Percentiles rank a stretch among this genome's conserved stretches.
Evolutionary conservation across 64 coral and sea anemone genomes (phyloP).

Genomic region (Porites australiensis): DNA sequence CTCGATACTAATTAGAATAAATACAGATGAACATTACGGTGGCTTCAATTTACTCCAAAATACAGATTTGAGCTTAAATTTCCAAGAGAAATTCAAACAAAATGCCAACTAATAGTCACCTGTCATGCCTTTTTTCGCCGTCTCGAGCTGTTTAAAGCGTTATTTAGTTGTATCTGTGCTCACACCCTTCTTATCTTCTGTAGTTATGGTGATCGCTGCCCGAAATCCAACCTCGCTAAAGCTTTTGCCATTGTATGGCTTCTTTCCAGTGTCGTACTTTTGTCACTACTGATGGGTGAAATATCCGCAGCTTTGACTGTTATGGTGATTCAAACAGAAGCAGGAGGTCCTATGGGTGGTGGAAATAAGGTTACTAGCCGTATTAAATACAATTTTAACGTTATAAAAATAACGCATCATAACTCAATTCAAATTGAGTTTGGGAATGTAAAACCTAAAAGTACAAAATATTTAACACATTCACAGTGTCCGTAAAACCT

Average conservation of each 20-base stretch:
- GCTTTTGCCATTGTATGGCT: slow-evolving; percentile 37
- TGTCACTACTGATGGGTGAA: slow-evolving; percentile 15
- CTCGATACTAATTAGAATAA: too few relatives aligned
- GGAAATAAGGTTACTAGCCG: background rate
- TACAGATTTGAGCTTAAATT: too few relatives aligned
- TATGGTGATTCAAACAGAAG: slow-evolving; percentile 13
- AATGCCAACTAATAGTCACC: too few relatives aligned
- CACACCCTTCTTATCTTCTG: background rate
- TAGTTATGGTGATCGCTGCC: slow-evolving; percentile 63
- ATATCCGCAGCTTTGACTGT: slow-evolving; percentile 44
- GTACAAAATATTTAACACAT: too few relatives aligned
- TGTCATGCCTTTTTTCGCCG: too few relatives aligned
- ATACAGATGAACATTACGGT: too few relatives aligned
- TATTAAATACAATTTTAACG: background rate
- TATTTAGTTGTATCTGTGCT: background rate
- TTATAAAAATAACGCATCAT: background rate
- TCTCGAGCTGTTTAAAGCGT: background rate
- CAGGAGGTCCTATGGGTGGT: background rate
- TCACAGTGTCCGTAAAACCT: too few relatives aligned
- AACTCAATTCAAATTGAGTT: too few relatives aligned
- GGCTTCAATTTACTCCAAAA: too few relatives aligned
- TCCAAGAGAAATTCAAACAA: too few relatives aligned
- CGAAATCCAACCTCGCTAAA: background rate
- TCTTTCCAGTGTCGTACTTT: background rate
- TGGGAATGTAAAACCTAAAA: too few relatives aligned